Base-by-base conservation (phyloP, 37 sponge, comb jelly and placozoan genomes). In the Crambe crambe region DNA sequence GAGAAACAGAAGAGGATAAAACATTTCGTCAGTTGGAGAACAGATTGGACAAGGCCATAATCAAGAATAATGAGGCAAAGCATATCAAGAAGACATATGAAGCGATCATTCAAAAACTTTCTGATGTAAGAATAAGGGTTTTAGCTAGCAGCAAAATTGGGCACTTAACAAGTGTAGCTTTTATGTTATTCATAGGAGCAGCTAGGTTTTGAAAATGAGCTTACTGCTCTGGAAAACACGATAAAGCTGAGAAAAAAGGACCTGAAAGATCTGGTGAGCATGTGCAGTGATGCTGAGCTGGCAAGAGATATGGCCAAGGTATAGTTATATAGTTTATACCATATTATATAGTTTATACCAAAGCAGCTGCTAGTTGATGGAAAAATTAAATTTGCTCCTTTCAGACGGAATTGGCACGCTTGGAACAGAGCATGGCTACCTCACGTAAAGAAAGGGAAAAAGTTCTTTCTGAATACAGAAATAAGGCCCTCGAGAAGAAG, bases 1-100 rank as follows among this genome's bases (percentile, higher is more conserved):
- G 92, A 25, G 87, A 94, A 18, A 87, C 81, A 42, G 80, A 76
- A 26, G 94, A 82, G 25, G 93, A 79, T 26, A 58, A 80, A 74
- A 58, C 86, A 8, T 72, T 92, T 39, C 74, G 89, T 60, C 81
- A 82, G 64, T 73, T 98, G 75, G 99, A 98, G 84, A 98, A 98
- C 85, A 83, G 89, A 44, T 77, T 98, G 73, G 96, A 98, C 54
- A 95, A 93, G 90, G 86, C 85, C 37, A 79, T 87, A 36, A 91
- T 95, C 42, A 95, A 95, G 80, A 85, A 82, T 59, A 90, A 83
- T 62, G 99, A 98, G 85, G 89, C 96, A 31, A 74, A 68, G 21
- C 96, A 95, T 59, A 93, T 98, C 56, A 83, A 82, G 69, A 98
- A 95, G 81, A 95, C 92, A 25, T 98, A 98, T 72, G 76, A 93